Conservation (phyloP, 2,113 vertebrate genomes). For the Seriola dumerili region DNA sequence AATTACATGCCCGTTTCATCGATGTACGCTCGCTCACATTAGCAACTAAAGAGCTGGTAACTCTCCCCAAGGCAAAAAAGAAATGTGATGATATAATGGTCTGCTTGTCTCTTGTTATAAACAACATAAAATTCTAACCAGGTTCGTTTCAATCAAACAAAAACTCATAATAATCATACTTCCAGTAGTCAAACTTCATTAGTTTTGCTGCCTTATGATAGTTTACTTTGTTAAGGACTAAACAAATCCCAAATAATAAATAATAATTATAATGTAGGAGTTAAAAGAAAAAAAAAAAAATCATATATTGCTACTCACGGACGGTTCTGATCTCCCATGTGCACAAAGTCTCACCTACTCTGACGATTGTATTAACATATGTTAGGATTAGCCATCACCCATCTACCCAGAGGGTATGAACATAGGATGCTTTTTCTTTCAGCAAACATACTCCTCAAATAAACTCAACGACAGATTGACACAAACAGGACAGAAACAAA, state of each 20-base stretch:
- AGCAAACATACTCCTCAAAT: slow-evolving; percentile 47
- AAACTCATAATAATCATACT: slow-evolving; percentile 36
- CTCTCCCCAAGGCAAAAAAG: slow-evolving; percentile 29
- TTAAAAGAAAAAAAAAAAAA: too few relatives aligned
- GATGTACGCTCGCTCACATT: slow-evolving; percentile 37
- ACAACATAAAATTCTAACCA: slow-evolving; percentile 46
- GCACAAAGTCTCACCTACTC: slow-evolving; percentile 69
- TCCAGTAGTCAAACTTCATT: slow-evolving; percentile 80
- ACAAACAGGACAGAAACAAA: slow-evolving; percentile 68
- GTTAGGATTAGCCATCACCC: slow-evolving; percentile 64
- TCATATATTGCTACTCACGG: slow-evolving; percentile 74
- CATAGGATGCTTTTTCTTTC: slow-evolving; percentile 31
- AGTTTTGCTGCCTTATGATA: slow-evolving; percentile 76
- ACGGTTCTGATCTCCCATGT: slow-evolving; percentile 77
- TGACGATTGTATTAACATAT: slow-evolving; percentile 77
- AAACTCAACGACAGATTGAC: slow-evolving; percentile 62
- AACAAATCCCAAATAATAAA: slow-evolving; percentile 70
- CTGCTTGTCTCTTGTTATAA: slow-evolving; percentile 51
- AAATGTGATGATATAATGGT: slow-evolving; percentile 44
- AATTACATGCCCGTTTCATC: slow-evolving; percentile 50
- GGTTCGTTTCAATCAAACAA: slow-evolving; percentile 63
- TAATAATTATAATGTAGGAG: slow-evolving; percentile 67
- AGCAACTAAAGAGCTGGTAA: slow-evolving; percentile 37
- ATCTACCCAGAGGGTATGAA: slow-evolving; percentile 27
- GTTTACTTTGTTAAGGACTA: slow-evolving; percentile 73